These are phyloP conservation scores for Cyphomyrus discorhynchus DNA, from an alignment of 2,113 vertebrate genomes.

Conservation along the genomic window DNA sequence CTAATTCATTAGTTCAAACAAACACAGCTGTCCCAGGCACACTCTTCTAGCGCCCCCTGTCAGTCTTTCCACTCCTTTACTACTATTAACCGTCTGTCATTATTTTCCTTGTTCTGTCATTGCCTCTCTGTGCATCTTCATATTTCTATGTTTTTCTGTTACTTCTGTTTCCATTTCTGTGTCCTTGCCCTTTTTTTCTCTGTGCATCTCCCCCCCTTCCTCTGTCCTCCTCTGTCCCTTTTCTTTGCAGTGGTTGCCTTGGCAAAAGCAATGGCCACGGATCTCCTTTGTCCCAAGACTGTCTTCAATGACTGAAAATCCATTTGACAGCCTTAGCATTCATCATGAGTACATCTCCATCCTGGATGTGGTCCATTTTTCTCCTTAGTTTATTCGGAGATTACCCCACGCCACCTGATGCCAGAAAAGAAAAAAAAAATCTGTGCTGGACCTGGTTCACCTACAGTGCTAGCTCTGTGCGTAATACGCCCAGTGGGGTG, in stretches of 20 bases:
- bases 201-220: slow-evolving; percentile 11
- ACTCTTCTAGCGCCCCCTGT: slow-evolving; percentile 24
- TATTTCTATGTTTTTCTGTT: slow-evolving; percentile 2
- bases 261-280: background rate
- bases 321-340: background rate
- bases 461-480: background rate
- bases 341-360: background rate
- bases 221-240: slow-evolving; percentile 11
- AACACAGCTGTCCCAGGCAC: slow-evolving; percentile 57
- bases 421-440: background rate
- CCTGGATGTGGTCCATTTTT: background rate
- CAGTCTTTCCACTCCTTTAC: background rate
- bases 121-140: slow-evolving; percentile 48
- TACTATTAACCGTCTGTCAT: background rate
- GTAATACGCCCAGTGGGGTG: background rate
- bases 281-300: background rate
- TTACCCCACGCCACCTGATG: background rate
- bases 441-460: background rate
- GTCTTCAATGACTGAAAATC: background rate
- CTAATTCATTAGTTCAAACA: slow-evolving; percentile 57
- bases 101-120: slow-evolving; percentile 35
- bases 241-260: slow-evolving; percentile 8
- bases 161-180: slow-evolving; percentile 17
- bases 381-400: background rate
- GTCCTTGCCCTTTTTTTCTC: slow-evolving; percentile 17